These are phyloP conservation scores for Drosophila paranaensis DNA, from an alignment of 2,888 invertebrate genomes.

Conservation along the genomic window DNA sequence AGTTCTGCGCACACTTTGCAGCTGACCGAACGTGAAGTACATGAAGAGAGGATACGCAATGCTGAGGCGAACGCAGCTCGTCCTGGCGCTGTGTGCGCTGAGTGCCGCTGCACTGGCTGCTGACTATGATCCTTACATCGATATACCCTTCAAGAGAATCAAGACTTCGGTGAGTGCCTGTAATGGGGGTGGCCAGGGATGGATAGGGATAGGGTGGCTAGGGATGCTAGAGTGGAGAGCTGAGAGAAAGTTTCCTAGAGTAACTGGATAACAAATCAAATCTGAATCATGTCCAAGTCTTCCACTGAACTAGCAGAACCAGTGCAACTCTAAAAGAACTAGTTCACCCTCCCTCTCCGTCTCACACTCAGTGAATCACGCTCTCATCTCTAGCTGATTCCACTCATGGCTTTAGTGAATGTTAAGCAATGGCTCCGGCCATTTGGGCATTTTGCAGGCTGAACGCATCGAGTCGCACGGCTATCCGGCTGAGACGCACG, in stretches of 20 bases:
- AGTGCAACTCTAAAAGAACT: not conserved
- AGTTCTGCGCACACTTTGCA: constrained; percentile 38
- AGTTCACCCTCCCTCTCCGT: not conserved
- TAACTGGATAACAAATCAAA: too few relatives aligned
- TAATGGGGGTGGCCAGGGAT: not conserved
- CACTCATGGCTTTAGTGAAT: not conserved
- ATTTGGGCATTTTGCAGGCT: constrained; percentile 50
- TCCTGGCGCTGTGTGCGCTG: constrained; percentile 31
- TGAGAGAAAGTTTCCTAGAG: too few relatives aligned
- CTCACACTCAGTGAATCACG: not conserved
- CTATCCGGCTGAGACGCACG: constrained; percentile 90
- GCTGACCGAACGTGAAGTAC: constrained; percentile 9
- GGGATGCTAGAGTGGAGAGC: not conserved
- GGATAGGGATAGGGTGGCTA: not conserved
- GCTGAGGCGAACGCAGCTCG: constrained; percentile 28
- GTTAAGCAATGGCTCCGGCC: not conserved
- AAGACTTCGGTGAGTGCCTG: constrained; percentile 62
- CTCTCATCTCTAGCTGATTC: not conserved
- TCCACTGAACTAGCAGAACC: not conserved
- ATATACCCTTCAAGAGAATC: constrained; percentile 68
- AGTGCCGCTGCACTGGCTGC: constrained; percentile 28
- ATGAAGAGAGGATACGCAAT: constrained; percentile 18
- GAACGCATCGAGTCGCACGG: constrained; percentile 76
- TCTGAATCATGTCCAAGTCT: too few relatives aligned
- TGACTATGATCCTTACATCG: constrained; percentile 58